These are phyloP conservation scores for Oncorhynchus tshawytscha DNA, from an alignment of 2,113 vertebrate species.

Conservation along the genomic window DNA sequence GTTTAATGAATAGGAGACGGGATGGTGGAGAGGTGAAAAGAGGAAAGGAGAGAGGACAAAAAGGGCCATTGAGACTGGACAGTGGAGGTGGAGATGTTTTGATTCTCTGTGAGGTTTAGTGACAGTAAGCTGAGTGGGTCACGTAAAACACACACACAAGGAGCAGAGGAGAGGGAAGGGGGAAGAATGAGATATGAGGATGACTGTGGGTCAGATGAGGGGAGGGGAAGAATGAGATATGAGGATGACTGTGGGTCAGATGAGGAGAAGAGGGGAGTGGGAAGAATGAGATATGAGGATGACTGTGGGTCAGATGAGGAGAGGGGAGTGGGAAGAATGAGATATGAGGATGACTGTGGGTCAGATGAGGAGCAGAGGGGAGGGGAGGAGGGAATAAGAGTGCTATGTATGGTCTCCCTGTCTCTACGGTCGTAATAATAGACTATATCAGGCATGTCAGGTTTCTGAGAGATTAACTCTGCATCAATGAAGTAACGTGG, in stretches of 20 bases:
- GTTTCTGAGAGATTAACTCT: too few relatives aligned
- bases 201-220: too few relatives aligned
- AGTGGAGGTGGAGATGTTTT: background rate
- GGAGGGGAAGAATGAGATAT: background rate
- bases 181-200: too few relatives aligned
- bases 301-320: too few relatives aligned
- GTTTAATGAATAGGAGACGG: background rate
- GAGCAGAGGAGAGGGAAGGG: too few relatives aligned
- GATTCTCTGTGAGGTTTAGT: background rate
- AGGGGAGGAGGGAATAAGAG: background rate
- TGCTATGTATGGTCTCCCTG: background rate
- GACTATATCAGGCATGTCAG: too few relatives aligned
- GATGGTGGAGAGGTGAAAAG: background rate
- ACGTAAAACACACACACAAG: too few relatives aligned
- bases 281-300: background rate
- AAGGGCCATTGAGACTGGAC: background rate
- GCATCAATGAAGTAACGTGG: too few relatives aligned
- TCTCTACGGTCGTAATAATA: too few relatives aligned
- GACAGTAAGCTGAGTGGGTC: background rate
- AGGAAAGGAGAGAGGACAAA: background rate
- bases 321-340: background rate
- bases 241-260: too few relatives aligned
- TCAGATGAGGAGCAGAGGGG: too few relatives aligned
- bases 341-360: too few relatives aligned
- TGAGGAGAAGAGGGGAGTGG: background rate